Evolutionary conservation across 2,797 vertebrate genomes (phyloP).

Genomic region (Caiman crocodilus): DNA sequence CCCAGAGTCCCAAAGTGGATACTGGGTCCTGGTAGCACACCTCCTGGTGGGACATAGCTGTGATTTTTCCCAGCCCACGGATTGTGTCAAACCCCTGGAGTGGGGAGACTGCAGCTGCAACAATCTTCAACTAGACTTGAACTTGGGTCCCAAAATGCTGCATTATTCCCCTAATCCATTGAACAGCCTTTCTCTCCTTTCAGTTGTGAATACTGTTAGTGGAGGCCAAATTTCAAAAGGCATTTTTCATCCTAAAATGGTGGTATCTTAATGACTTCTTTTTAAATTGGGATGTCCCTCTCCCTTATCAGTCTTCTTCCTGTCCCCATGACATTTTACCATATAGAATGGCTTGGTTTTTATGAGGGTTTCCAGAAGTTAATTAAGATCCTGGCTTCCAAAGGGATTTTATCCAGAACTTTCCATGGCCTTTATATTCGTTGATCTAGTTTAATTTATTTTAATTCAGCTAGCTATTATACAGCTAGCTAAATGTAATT

Average conservation of each 20-base stretch:
- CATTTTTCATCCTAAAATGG: not conserved
- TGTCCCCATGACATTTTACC: not conserved
- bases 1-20: too few relatives aligned
- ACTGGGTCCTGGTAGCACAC: too few relatives aligned
- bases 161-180: not conserved
- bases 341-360: not conserved
- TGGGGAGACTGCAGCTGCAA: too few relatives aligned
- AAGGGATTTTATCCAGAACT: constrained; percentile 40
- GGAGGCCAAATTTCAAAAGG: not conserved
- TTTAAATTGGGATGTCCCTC: not conserved
- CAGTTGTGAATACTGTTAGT: not conserved
- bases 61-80: too few relatives aligned
- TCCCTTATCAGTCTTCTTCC: not conserved
- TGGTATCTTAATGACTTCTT: not conserved
- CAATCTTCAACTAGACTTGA: not conserved
- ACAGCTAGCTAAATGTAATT: not conserved
- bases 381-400: constrained; percentile 57
- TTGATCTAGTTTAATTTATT: not conserved
- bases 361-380: not conserved
- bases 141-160: not conserved
- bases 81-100: too few relatives aligned
- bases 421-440: constrained; percentile 40
- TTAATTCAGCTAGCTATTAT: not conserved
- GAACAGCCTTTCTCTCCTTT: not conserved
- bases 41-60: too few relatives aligned